phyloP scores from a whole-genome alignment of 35 echinoderm and acorn worm species.

The Anneissia japonica region DNA sequence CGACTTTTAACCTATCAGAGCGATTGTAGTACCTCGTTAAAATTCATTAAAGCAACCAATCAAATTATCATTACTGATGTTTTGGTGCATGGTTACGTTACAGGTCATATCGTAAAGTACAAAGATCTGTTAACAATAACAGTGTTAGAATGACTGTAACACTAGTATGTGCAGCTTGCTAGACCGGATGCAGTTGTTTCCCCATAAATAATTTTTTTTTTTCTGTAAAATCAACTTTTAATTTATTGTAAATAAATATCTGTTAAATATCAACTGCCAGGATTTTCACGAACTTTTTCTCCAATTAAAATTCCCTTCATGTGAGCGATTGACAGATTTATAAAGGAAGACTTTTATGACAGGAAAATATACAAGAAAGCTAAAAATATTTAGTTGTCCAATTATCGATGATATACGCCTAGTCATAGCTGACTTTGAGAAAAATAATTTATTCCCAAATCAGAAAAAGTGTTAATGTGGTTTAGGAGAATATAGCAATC shows the following conservation, averaged over 20 bases:
- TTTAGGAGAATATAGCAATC: too few relatives aligned
- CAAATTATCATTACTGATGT: background rate
- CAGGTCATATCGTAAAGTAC: too few relatives aligned
- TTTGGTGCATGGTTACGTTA: too few relatives aligned
- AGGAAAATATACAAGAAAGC: background rate
- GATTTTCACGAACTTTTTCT: background rate
- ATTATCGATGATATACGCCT: too few relatives aligned
- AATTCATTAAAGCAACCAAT: background rate
- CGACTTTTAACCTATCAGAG: background rate
- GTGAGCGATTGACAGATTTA: background rate
- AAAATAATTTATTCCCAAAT: too few relatives aligned
- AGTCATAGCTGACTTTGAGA: too few relatives aligned
- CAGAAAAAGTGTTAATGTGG: too few relatives aligned
- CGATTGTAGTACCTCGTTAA: background rate
- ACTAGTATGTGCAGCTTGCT: background rate
- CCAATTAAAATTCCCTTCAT: background rate
- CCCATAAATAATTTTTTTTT: background rate
- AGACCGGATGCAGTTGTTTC: background rate
- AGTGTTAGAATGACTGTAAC: background rate
- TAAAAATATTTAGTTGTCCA: background rate
- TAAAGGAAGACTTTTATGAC: background rate
- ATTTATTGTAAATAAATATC: too few relatives aligned
- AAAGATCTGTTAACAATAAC: too few relatives aligned
- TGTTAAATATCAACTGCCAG: background rate
- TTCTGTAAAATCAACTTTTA: too few relatives aligned